Evolutionary conservation across 2,888 invertebrate species (phyloP), one percentile per base, ranked within the genome.

Genomic region (Eremobia ochroleuca): DNA sequence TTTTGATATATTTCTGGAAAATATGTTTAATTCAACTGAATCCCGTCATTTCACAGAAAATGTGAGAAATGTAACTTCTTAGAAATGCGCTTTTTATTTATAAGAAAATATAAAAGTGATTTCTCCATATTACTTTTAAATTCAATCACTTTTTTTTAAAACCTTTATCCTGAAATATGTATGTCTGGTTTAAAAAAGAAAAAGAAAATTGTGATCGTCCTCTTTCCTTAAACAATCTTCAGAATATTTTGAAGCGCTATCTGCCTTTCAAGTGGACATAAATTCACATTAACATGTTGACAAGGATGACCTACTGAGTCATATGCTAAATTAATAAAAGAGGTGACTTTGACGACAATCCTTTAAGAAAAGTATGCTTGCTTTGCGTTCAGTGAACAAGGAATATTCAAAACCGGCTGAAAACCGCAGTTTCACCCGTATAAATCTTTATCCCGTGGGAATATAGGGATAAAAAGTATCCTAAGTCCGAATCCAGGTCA

Each of bases 1-100:
- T 81, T 73, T 46, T 28, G 13, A 4, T 43, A 61, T 58, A 49
- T 70, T 73, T 68, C 28, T 11, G 25, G 64, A 61, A 34, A 64
- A 62, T 9, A 52, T 77, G 37, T 73, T 79, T 71, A 58, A 59
- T 79, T 79, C 25, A 64, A 74, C 5, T 5, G 58, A 79, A 79
- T 73, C 15, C 11, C 43, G 31, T 46, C 13, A 49, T 73, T 70
- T 43, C 72, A 6, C 4, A 21, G 43, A 55, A 61, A 40, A 28
- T 28, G 28, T 69, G 25, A 25, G 13, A 31, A 59, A 69, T 40
- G 25, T 43, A 59, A 52, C 5, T 55, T 65, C 37, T 73, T 18
- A 46, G 9, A 58, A 59, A 46, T 40, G 40, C 40, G 40, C 9
- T 40, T 40, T 40, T 40, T 40, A n/a, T 40, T 1, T 40, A 9